A percentile compares a stretch with the other conserved stretches of the same genome.
These are phyloP conservation scores for Peromyscus melanophrys DNA, from an alignment of 2,797 vertebrate genomes.

Conservation along the genomic window DNA sequence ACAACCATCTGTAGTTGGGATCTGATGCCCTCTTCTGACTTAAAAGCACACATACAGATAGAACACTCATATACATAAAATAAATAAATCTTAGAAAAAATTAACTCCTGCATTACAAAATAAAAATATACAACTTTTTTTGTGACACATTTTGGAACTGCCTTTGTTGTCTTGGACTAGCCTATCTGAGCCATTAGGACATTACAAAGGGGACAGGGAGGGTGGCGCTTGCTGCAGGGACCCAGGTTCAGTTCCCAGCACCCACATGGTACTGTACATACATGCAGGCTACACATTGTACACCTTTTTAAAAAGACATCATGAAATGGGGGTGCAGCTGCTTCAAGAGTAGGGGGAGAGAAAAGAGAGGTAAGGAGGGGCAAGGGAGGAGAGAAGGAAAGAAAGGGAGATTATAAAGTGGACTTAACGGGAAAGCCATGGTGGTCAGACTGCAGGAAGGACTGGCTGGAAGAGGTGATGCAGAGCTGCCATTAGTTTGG, in stretches of 20 bases:
- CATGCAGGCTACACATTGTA: background rate
- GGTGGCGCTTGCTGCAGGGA: background rate
- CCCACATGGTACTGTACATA: background rate
- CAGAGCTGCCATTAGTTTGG: slow-evolving; percentile 81
- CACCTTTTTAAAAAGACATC: background rate
- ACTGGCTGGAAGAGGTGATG: slow-evolving; percentile 76
- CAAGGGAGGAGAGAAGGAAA: background rate
- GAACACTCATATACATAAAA: background rate
- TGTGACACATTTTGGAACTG: slow-evolving; percentile 71
- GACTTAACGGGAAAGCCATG: slow-evolving; percentile 86
- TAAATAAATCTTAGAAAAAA: background rate
- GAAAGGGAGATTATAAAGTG: slow-evolving; percentile 62
- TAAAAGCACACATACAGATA: background rate
- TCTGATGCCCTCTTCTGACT: background rate
- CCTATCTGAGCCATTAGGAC: slow-evolving; percentile 81
- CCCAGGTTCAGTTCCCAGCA: background rate
- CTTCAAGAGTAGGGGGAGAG: slow-evolving; percentile 62
- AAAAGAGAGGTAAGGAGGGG: background rate
- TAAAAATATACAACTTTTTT: background rate
- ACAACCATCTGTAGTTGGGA: background rate
- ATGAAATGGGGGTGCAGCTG: slow-evolving; percentile 83
- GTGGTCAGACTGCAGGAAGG: slow-evolving; percentile 83
- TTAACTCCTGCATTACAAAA: slow-evolving; percentile 26
- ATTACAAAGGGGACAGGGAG: background rate
- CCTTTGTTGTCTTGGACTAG: slow-evolving; percentile 74